Evolutionary conservation across 2,797 vertebrate genomes (phyloP), one percentile per base, ranked within the genome.

Genomic region (Gymnoscopelus braueri): DNA sequence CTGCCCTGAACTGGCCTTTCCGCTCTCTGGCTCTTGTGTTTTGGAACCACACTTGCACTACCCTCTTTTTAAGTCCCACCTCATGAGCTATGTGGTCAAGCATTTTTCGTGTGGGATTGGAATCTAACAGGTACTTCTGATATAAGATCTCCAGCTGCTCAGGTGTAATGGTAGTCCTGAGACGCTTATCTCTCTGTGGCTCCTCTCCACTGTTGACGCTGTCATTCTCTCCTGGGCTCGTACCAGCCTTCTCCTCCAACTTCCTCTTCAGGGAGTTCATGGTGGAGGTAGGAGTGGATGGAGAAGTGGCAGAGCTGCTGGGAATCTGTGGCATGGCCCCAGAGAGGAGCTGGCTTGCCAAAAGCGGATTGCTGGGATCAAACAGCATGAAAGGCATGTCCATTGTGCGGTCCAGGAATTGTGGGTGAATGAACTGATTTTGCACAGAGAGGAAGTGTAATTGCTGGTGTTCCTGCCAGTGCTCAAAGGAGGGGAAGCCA

Each of bases 391-490:
- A 99, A 13, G 98, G 90, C 96, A 99, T 98, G 87, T 99, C 98
- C 86, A 99, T 92, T 24, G 97, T 93, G 72, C 97, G 94, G 89
- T 99, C 98, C 71, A 99, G 84, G 87, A 99, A 99, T 19, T 98
- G 97, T 1, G 98, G 97, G 84, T 99, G 98, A 85, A 99, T 97
- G 89, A 99, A 99, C 83, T 99, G 98, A 89, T 97, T 99, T 90
- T 99, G 98, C 53, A 98, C 96, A 72, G 97, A 98, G 78, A 99
- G 91, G 86, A 99, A 99, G 87, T 99, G 98, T 71, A 99, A 95
- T 84, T 99, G 97, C 93, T 99, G 98, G 91, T 99, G 98, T 85
- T 99, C 98, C 81, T 99, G 98, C 98, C 98, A 99, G 88, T 98
- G 98, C 84, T 99, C 97, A 63, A 99, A 99, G 0, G 98, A 98